These are phyloP conservation scores for Apodemus speciosus DNA, from an alignment of 2,113 vertebrate species.

Conservation along the genomic window DNA sequence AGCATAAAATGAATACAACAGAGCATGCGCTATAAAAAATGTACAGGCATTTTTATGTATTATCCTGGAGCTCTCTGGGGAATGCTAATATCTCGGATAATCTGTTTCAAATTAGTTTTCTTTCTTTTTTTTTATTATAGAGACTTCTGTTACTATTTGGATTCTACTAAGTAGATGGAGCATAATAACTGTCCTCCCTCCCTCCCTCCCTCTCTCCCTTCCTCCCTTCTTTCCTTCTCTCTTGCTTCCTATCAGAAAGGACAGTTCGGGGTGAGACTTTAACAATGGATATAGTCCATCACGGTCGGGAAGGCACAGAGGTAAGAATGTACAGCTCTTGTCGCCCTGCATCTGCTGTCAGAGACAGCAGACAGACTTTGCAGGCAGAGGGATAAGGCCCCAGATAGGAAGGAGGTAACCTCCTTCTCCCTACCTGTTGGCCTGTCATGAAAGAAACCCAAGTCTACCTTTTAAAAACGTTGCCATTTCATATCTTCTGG, in stretches of 20 bases:
- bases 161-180: background rate
- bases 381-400: background rate
- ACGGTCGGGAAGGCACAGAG: background rate
- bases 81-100: background rate
- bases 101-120: background rate
- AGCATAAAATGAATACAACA: background rate
- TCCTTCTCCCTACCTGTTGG: background rate
- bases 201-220: background rate
- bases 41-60: background rate
- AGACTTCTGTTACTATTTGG: background rate
- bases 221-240: background rate
- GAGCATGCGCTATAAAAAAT: conserved; percentile 14
- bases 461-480: background rate
- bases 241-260: background rate
- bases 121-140: background rate
- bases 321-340: background rate
- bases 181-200: background rate
- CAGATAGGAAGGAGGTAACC: background rate
- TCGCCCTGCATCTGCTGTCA: no score
- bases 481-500: background rate
- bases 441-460: background rate
- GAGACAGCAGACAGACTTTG: background rate
- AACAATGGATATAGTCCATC: background rate
- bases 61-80: background rate
- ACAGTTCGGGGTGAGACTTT: background rate